Percentiles rank a stretch among this genome's conserved stretches.
Conservation (phyloP, 2,888 invertebrate species). For the Endomychus coccineus region DNA sequence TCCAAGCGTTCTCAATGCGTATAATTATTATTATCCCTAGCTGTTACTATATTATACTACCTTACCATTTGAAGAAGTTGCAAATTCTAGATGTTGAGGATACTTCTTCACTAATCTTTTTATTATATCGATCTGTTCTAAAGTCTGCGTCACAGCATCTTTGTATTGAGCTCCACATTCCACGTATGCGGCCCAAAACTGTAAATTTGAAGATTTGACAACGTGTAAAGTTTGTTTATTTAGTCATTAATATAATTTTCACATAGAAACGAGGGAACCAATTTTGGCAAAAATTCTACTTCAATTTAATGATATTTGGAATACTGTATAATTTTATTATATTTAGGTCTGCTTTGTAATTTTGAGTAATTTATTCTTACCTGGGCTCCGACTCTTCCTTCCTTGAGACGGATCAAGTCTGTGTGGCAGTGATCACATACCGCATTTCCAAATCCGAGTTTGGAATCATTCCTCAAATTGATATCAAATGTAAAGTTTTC, state of each 20-base stretch:
- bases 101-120: constrained; percentile 43
- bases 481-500: constrained; percentile 38
- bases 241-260: not conserved
- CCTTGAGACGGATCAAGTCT: constrained; percentile 46
- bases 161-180: constrained; percentile 48
- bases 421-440: constrained; percentile 43
- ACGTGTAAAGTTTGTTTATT: not conserved
- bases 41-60: too few relatives aligned
- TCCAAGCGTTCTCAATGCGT: not conserved
- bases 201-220: constrained; percentile 21
- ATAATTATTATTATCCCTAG: constrained; percentile 16
- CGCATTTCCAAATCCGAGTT: constrained; percentile 41
- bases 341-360: too few relatives aligned
- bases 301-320: too few relatives aligned
- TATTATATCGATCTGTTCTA: constrained; percentile 57
- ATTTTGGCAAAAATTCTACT: too few relatives aligned
- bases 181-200: constrained; percentile 57
- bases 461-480: constrained; percentile 37
- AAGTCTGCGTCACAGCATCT: constrained; percentile 49
- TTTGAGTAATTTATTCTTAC: constrained; percentile 30
- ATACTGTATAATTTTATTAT: too few relatives aligned
- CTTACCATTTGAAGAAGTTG: constrained; percentile 38
- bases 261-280: too few relatives aligned
- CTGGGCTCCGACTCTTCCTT: constrained; percentile 52
- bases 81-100: constrained; percentile 40